A percentile compares a stretch with the other conserved stretches of the same genome.
Conservation (phyloP, 2,113 vertebrate genomes). For the Fulmarus glacialis region DNA sequence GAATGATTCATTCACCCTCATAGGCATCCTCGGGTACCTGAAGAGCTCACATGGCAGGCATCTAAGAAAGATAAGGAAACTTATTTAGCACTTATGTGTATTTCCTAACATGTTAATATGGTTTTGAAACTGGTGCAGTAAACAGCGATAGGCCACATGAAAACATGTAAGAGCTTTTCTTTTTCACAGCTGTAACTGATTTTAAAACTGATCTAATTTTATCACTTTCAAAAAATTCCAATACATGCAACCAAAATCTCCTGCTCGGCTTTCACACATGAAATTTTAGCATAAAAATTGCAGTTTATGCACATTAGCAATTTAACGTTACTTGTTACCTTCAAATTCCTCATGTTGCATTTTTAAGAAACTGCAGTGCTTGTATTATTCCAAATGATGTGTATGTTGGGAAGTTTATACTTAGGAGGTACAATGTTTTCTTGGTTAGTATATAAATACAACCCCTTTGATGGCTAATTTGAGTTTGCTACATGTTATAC, state of each 20-base stretch:
- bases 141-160: neutral
- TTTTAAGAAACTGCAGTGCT: neutral
- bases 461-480: neutral
- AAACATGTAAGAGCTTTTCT: neutral
- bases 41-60: neutral
- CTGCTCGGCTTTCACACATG: neutral
- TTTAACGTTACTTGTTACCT: rapidly evolving
- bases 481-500: neutral
- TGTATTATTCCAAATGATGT: neutral
- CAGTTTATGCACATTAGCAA: neutral
- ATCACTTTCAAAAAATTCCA: neutral
- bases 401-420: neutral
- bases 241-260: neutral
- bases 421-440: neutral
- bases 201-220: neutral
- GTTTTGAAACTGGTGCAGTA: neutral
- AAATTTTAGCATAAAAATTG: neutral
- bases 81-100: neutral
- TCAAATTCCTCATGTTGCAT: neutral
- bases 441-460: neutral
- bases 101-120: neutral
- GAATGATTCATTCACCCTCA: neutral
- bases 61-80: neutral
- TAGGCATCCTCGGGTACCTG: neutral
- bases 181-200: neutral